Conservation (phyloP, 2,888 invertebrate species). For the Pammene aurita region DNA sequence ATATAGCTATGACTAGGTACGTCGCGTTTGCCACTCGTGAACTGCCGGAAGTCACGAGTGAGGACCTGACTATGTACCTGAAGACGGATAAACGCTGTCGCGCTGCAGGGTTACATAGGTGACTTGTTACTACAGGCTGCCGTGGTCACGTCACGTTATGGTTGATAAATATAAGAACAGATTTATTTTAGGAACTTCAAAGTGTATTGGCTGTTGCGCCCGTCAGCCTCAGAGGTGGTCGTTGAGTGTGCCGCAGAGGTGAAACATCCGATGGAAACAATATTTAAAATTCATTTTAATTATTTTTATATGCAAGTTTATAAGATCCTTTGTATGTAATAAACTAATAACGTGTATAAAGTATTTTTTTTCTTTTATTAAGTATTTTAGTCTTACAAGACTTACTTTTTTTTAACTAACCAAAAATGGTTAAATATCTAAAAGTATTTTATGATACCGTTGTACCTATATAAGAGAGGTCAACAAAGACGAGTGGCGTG, state of each 20-base stretch:
- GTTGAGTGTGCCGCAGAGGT: background rate
- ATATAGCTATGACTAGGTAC: too few species aligned
- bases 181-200: background rate
- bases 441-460: too few species aligned
- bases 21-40: conserved; percentile 1
- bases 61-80: background rate
- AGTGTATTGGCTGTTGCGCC: background rate
- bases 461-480: too few species aligned
- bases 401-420: too few species aligned
- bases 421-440: too few species aligned
- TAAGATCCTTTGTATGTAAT: too few species aligned
- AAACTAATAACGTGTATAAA: too few species aligned
- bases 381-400: too few species aligned
- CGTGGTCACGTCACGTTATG: background rate
- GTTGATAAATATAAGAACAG: background rate
- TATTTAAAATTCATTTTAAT: background rate
- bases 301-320: too few species aligned
- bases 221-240: background rate
- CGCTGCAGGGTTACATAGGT: background rate
- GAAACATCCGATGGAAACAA: background rate
- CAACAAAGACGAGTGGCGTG: too few species aligned
- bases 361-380: too few species aligned
- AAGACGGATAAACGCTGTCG: background rate
- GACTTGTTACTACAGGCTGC: background rate
- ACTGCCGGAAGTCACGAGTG: conserved; percentile 24